Conservation (phyloP, 2,113 vertebrate genomes). For the Casuarius casuarius region DNA sequence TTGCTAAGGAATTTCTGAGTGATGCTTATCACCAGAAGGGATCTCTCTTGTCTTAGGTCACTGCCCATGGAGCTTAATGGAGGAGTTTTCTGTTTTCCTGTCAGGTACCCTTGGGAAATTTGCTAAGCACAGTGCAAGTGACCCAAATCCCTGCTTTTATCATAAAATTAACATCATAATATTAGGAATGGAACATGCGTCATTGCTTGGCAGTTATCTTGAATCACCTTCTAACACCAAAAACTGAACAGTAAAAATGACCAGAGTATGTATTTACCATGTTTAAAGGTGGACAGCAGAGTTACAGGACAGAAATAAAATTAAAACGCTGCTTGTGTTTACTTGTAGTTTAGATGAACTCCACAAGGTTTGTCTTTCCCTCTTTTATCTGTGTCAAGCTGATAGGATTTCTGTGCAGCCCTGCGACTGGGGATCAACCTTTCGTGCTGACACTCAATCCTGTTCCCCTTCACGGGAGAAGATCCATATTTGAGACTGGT, state of each 20-base stretch:
- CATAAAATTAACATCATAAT: not conserved
- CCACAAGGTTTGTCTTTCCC: not conserved
- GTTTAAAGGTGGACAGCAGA: not conserved
- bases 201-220: conserved; percentile 20
- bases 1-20: conserved; percentile 31
- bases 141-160: conserved; percentile 44
- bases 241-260: not conserved
- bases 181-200: not conserved
- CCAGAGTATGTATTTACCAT: not conserved
- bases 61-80: not conserved
- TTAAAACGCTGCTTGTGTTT: not conserved
- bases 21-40: conserved; percentile 22
- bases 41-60: conserved; percentile 15
- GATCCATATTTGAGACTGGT: not conserved
- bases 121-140: conserved; percentile 9
- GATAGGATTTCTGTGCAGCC: not conserved
- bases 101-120: conserved; percentile 28
- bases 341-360: not conserved
- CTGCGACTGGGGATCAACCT: not conserved
- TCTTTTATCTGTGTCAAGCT: not conserved
- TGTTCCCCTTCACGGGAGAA: not conserved
- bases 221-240: not conserved
- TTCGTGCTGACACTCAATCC: not conserved
- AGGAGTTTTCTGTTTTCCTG: conserved; percentile 17
- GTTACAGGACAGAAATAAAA: not conserved